Evolutionary conservation across 2,888 invertebrate genomes (phyloP).

Genomic region (Notocelia uddmanniana): DNA sequence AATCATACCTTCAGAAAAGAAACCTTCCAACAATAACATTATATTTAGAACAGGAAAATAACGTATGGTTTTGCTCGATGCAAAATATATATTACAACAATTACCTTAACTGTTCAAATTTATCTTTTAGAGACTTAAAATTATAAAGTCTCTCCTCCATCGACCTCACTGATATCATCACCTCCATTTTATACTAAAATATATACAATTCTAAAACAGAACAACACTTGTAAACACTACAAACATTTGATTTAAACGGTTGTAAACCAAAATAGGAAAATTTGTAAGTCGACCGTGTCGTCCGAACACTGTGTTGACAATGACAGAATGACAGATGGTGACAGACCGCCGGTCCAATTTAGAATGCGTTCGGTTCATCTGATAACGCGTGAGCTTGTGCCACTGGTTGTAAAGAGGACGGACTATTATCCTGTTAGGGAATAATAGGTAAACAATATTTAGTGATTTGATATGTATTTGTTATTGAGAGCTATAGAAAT

Average conservation of each 20-base stretch:
- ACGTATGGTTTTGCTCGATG: not conserved
- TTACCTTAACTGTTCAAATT: constrained; percentile 78
- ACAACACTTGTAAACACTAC: constrained; percentile 27
- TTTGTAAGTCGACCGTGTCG: constrained; percentile 13
- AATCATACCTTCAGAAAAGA: not conserved
- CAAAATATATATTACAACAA: constrained; percentile 14
- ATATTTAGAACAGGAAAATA: constrained; percentile 6
- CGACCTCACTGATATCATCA: constrained; percentile 71
- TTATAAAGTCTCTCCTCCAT: constrained; percentile 72
- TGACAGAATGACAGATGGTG: constrained; percentile 42
- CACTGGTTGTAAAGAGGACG: constrained; percentile 32
- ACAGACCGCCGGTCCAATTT: constrained; percentile 49
- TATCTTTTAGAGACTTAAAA: constrained; percentile 75
- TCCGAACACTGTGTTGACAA: constrained; percentile 23
- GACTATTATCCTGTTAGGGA: constrained; percentile 23
- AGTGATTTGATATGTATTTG: not conserved
- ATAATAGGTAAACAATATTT: constrained; percentile 12
- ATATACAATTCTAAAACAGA: constrained; percentile 24
- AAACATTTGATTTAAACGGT: constrained; percentile 18
- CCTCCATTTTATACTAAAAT: constrained; percentile 47
- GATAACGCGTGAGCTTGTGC: constrained; percentile 16
- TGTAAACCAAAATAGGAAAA: constrained; percentile 25
- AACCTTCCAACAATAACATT: not conserved
- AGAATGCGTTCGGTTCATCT: constrained; percentile 54
- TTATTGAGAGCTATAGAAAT: not conserved